Evolutionary conservation across 2,888 invertebrate genomes (phyloP).

Genomic region (Julus scanicus): DNA sequence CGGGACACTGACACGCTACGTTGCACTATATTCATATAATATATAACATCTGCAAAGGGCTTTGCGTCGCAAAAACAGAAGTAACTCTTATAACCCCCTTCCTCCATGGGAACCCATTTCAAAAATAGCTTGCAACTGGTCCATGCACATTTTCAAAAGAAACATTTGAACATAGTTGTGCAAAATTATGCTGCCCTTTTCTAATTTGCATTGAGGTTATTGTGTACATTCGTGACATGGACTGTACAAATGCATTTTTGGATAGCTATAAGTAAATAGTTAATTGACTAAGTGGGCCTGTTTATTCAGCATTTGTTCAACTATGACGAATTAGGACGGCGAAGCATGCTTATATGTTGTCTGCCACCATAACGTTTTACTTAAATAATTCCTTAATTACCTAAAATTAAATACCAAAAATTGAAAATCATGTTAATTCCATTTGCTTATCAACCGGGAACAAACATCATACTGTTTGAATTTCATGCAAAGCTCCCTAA

Average conservation of each 20-base stretch:
- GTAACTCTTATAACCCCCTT: not conserved
- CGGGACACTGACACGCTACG: conserved; percentile 27
- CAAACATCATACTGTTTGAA: not conserved
- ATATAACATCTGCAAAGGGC: conserved; percentile 36
- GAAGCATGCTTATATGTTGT: no score
- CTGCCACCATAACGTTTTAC: no score
- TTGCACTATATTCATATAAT: conserved; percentile 36
- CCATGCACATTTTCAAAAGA: not conserved
- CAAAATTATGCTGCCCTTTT: not conserved
- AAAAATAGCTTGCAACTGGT: not conserved
- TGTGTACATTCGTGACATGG: no score
- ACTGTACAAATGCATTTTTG: no score
- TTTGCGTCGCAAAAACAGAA: conserved; percentile 3
- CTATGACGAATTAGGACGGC: no score
- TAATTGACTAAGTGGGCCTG: no score
- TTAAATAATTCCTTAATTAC: no score
- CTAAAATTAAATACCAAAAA: not conserved
- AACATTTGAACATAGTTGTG: not conserved
- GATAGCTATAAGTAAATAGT: no score
- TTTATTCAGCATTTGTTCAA: no score
- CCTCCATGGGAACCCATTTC: not conserved
- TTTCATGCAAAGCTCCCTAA: not conserved
- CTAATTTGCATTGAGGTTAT: no score
- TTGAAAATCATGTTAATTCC: not conserved
- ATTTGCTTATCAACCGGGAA: not conserved